These are phyloP conservation scores for Dreissena polymorpha DNA, from an alignment of 1,140 invertebrate genomes.

Conservation along the genomic window DNA sequence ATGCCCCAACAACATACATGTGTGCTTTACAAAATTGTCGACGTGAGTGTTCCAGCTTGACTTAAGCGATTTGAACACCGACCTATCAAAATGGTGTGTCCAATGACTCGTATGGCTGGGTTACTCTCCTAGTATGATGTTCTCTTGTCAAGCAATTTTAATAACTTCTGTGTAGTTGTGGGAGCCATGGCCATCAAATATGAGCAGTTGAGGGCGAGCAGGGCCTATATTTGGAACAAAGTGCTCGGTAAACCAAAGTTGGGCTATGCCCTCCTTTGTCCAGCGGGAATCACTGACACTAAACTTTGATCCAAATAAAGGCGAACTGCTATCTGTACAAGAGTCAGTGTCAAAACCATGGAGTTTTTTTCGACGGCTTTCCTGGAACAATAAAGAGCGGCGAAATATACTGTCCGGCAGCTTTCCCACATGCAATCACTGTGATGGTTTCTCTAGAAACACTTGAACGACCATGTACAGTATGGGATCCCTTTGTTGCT, in stretches of 20 bases:
- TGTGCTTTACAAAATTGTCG: conserved; percentile 1
- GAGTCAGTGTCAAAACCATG: background rate
- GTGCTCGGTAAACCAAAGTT: background rate
- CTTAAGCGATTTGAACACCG: background rate
- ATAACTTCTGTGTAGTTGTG: background rate
- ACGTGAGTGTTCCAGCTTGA: background rate
- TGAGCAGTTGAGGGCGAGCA: conserved; percentile 3
- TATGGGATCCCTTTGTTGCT: conserved; percentile 23
- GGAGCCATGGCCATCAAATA: conserved; percentile 25
- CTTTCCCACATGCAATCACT: conserved; percentile 35
- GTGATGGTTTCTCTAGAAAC: conserved; percentile 33
- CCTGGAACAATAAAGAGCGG: conserved; percentile 25
- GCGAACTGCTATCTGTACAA: background rate
- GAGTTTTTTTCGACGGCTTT: conserved; percentile 19
- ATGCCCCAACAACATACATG: background rate
- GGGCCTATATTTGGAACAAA: conserved; percentile 20
- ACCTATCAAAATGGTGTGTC: background rate
- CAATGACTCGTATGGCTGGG: background rate
- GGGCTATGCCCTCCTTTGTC: conserved; percentile 17
- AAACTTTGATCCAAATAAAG: conserved; percentile 15
- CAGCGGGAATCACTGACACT: conserved; percentile 28
- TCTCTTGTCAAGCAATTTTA: background rate
- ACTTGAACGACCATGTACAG: conserved; percentile 6
- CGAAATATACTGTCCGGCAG: conserved; percentile 4
- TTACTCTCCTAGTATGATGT: background rate